A percentile compares a stretch with the other conserved stretches of the same genome.
Conservation (phyloP, 2,797 vertebrate species). For the Gallinago nigripennis region DNA sequence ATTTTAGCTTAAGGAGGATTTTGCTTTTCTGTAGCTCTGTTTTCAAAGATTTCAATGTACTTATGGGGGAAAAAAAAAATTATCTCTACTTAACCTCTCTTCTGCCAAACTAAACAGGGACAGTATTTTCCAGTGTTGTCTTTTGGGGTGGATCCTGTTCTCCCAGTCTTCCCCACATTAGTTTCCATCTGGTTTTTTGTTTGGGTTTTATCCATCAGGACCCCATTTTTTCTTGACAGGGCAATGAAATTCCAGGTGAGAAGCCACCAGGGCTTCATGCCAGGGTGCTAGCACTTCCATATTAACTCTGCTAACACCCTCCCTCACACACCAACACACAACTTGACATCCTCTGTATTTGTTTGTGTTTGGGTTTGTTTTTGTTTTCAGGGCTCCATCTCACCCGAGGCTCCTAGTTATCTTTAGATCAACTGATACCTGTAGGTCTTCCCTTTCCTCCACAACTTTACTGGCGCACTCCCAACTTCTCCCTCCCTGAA, state of each 20-base stretch:
- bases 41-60: not conserved
- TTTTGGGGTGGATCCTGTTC: not conserved
- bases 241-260: not conserved
- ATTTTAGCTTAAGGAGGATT: not conserved
- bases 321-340: not conserved
- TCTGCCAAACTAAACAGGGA: not conserved
- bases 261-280: not conserved
- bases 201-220: not conserved
- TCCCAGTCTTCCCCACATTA: not conserved
- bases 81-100: not conserved
- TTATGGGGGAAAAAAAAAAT: not conserved
- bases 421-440: not conserved
- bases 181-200: not conserved
- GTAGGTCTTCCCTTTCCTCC: not conserved
- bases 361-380: not conserved
- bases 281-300: not conserved
- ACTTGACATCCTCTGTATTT: not conserved
- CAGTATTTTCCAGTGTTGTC: not conserved
- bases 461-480: rapidly evolving
- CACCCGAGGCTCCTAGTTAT: not conserved
- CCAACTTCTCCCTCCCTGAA: not conserved
- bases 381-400: not conserved
- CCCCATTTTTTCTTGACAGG: not conserved
- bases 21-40: not conserved
- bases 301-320: not conserved